Evolutionary conservation across 1,140 invertebrate species (phyloP), one percentile per base, ranked within the genome.

Genomic region (Zaprionus ornatus): DNA sequence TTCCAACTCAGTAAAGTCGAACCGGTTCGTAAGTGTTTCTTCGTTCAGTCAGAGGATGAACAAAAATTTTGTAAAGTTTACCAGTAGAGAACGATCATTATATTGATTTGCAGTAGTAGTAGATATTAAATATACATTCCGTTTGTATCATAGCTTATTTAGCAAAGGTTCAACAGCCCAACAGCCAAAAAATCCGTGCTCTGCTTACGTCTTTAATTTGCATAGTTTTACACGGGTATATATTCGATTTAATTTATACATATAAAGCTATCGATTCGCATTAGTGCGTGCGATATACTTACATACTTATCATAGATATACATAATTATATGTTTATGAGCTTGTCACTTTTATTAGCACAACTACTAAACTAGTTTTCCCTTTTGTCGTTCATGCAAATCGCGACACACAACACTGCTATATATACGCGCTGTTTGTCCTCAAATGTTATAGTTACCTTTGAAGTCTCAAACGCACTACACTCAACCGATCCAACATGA

Each of bases 401-500:
- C 17, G 7, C 40, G 25, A 48, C 10, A 12, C 37, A 52, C n/a
- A 9, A 40, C 9, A 29, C 23, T 42, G 5, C 55, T 66, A 73
- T 73, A 66, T 66, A 73, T 66, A 66, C 70, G 2, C 29, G 27
- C 10, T 9, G 10, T 0, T 29, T 10, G n/a, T 17, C 23, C 32
- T 15, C 13, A 59, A 50, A 59, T 32, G 15, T n/a, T 45, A 74
- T 68, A 74, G 72, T 69, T 68, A 61, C 56, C 71, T 68, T 68
- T 48, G 64, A 74, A 61, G 32, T 29, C 64, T 74, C 71, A 74
- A 74, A 62, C 65, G 50, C 56, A 12, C 65, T 69, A 69, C 48
- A 74, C 23, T 45, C 45, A 6, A 29, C 9, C 15, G 25, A 29
- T 40, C 10, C 57, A 75, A 75, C 65, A 91, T 91, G 87, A 91